phyloP scores from a whole-genome alignment of 1,140 invertebrate genomes.

The Saxidomus purpurata region DNA sequence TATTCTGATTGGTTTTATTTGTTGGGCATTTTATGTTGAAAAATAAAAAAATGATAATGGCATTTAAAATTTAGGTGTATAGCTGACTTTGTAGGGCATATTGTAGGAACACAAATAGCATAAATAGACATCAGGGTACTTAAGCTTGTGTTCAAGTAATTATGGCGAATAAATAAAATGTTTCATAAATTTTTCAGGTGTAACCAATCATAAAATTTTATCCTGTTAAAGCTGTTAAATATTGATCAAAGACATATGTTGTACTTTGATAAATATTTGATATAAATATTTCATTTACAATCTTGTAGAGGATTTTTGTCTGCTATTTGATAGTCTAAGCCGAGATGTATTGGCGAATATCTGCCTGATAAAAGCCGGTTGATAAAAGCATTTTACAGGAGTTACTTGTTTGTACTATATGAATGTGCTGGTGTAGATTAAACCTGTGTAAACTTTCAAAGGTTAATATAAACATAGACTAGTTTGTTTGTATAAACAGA shows the following conservation, averaged over 20 bases:
- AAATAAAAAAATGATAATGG: no score
- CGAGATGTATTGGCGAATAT: constrained; percentile 1
- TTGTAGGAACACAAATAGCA: no score
- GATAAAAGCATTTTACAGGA: constrained; percentile 12
- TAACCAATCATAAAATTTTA: no score
- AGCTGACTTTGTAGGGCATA: no score
- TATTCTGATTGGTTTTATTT: no score
- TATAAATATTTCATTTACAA: constrained; percentile 19
- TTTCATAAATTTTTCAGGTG: no score
- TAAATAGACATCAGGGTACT: no score
- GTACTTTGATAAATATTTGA: constrained; percentile 4
- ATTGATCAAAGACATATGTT: constrained; percentile 14
- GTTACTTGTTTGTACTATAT: constrained; percentile 31
- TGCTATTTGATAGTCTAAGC: constrained; percentile 20
- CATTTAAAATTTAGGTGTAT: no score
- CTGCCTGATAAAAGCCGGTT: background rate
- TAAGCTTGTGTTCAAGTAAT: no score
- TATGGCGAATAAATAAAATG: no score
- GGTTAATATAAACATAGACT: constrained; percentile 46
- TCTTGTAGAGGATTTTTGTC: background rate
- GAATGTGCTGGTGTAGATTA: constrained; percentile 40
- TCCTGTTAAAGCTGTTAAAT: no score
- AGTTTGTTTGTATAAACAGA: constrained; percentile 35
- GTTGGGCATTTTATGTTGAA: no score
- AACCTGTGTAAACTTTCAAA: constrained; percentile 18